phyloP scores from a whole-genome alignment of 1,140 invertebrate species.

The Leucophenga varia region DNA sequence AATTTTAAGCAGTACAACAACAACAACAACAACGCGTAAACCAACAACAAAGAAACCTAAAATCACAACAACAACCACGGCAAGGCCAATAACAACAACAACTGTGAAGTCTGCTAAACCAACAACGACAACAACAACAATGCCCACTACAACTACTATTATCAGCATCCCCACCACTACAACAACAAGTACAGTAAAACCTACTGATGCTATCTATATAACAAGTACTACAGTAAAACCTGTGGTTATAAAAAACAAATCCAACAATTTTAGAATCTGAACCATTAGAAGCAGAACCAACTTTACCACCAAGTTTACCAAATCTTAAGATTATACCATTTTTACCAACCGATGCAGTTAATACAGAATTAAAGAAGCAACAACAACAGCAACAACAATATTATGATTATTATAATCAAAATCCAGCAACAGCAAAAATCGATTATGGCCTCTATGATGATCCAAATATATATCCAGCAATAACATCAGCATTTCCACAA shows the following conservation, averaged over 20 bases:
- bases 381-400: conserved; percentile 7
- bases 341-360: conserved; percentile 70
- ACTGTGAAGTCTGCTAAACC: conserved; percentile 1
- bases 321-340: conserved; percentile 77
- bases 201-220: conserved; percentile 1
- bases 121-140: not conserved
- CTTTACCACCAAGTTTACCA: conserved; percentile 69
- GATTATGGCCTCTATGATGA: conserved; percentile 35
- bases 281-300: conserved; percentile 52
- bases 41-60: not conserved
- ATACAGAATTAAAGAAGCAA: conserved; percentile 24
- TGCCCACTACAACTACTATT: not conserved
- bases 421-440: conserved; percentile 14
- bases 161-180: conserved; percentile 8
- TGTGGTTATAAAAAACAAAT: conserved; percentile 47
- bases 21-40: conserved; percentile 8
- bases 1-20: conserved; percentile 9
- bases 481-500: conserved; percentile 10
- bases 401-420: not conserved
- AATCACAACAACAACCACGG: conserved; percentile 7
- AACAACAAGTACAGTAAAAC: conserved; percentile 17
- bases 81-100: conserved; percentile 18
- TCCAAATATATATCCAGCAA: not conserved
- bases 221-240: conserved; percentile 17
- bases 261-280: conserved; percentile 56